Base-by-base conservation (phyloP, 1,140 invertebrate genomes). In the Bombus sibiricus region DNA sequence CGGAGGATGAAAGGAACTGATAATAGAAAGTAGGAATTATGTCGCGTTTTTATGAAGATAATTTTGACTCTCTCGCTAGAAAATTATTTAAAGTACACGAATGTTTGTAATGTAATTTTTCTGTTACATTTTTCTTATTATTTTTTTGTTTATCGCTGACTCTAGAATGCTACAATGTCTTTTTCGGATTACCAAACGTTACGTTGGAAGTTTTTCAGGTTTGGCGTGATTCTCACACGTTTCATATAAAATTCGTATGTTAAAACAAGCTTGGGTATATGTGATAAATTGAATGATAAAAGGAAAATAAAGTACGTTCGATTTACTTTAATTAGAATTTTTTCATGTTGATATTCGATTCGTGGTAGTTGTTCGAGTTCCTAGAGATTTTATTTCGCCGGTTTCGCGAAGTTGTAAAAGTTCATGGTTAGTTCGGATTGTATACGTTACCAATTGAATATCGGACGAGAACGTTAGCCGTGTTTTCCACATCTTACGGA, bases 291-390 rank as follows among this genome's bases (percentile, higher is more conserved):
- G 10, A 6, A 57, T 32, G 3, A 66, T 5, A 2, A 28, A n/a
- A n/a, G 32, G 39, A 41, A 69, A 77, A 22, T 6, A 28, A 57
- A 57, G 10, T 18, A 5, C 22, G 25, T 53, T 68, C n/a, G 41
- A 68, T 15, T 41, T 68, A 28, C 34, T 10, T 83, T 64, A 28
- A 41, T 59, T 57, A 8, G 3, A 68, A 66, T 9, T 57, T 77
- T 83, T 43, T 76, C 80, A 2, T 32, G 28, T 22, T n/a, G 59
- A 47, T 66, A 28, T 6, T 68, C 28, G 77, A 69, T 69, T 83
- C 62, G 62, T 8, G 47, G 2, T 53, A 43, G n/a, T 66, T 41
- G 18, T 53, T 53, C 47, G 47, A 53, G 47, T 53, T 22, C 28
- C 62, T 22, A n/a, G 25, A 28, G 39, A 39, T 47, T 83, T 68